Percentiles rank a stretch among this genome's conserved stretches.
phyloP scores from a whole-genome alignment of 92 coral and sea anemone species.

The Galaxea fascicularis region DNA sequence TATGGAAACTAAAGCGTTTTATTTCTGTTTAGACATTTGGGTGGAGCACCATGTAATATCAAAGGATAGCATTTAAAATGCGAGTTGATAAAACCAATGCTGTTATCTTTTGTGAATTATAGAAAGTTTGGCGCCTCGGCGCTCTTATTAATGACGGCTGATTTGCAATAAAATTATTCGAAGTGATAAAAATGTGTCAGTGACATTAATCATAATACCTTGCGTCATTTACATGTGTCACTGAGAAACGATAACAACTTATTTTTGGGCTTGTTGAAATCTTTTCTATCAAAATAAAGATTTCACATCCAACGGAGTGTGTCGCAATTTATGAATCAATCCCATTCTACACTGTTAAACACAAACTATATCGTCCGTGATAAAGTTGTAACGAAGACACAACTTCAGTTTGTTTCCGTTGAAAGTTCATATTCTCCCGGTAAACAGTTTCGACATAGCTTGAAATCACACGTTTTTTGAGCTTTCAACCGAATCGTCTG shows the following conservation, averaged over 20 bases:
- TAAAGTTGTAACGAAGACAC: not conserved
- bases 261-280: constrained; percentile 25
- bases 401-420: not conserved
- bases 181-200: constrained; percentile 72
- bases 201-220: constrained; percentile 65
- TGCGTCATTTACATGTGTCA: constrained; percentile 49
- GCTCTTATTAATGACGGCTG: constrained; percentile 81
- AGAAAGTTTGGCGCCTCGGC: constrained; percentile 89
- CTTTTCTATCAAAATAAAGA: constrained; percentile 31
- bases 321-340: not conserved
- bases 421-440: not conserved
- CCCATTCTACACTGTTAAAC: not conserved
- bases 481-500: constrained; percentile 6
- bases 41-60: constrained; percentile 68
- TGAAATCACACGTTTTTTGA: not conserved
- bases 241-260: constrained; percentile 5
- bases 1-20: constrained; percentile 63
- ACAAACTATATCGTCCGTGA: not conserved
- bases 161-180: constrained; percentile 80
- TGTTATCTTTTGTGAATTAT: constrained; percentile 76
- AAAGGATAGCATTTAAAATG: constrained; percentile 74
- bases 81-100: constrained; percentile 77
- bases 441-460: not conserved
- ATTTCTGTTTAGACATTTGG: constrained; percentile 68
- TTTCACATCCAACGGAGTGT: not conserved